Evolutionary conservation across 2,888 invertebrate genomes (phyloP), one percentile per base, ranked within the genome.

Genomic region (Acheta domesticus): DNA sequence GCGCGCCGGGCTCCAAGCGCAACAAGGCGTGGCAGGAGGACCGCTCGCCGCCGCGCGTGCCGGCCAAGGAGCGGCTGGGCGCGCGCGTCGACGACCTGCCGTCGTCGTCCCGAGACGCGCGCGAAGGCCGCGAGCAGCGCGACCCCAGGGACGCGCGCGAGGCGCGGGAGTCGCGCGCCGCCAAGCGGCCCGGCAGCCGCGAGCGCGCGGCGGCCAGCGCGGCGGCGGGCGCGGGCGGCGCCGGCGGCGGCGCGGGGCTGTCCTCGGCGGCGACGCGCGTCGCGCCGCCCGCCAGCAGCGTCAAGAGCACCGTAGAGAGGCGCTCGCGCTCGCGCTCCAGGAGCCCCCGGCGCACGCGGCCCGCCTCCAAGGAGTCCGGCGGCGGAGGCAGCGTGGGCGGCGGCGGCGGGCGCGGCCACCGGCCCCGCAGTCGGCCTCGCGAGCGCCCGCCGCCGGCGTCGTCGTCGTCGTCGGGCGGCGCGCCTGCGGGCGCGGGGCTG

Each of bases 31-130:
- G 49, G 76, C 21, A 36, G 36, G 79, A 84, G 75, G 85, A 85
- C 78, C 83, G 85, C 19, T 91, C 92, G 12, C 91, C 92, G 0
- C 90, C 90, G 0, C 89, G 92, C 83, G 85, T 93, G 49, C 93
- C 95, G 0, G 92, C 94, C 0, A 95, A 94, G 86, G 95, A 95
- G 82, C 89, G 95, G 76, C 88, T 95, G 5, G 95, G 95, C 0
- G 92, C 93, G 1, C 93, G 93, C 87, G 89, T 94, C 0, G 93
- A 93, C 81, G 91, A 91, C 36, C 2, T 36, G 36, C 36, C 12
- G 77, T 75, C 11, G 49, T 11, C 19, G 74, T 75, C 36, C 23
- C 75, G 78, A 81, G 78, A 48, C 76, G n/a, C 23, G 76, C 21
- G 23, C 14, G 75, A 75, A 2, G 75, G 20, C 2, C 20, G 75